These are phyloP conservation scores for Cebidichthys violaceus DNA, from an alignment of 2,113 vertebrate genomes.

Conservation along the genomic window DNA sequence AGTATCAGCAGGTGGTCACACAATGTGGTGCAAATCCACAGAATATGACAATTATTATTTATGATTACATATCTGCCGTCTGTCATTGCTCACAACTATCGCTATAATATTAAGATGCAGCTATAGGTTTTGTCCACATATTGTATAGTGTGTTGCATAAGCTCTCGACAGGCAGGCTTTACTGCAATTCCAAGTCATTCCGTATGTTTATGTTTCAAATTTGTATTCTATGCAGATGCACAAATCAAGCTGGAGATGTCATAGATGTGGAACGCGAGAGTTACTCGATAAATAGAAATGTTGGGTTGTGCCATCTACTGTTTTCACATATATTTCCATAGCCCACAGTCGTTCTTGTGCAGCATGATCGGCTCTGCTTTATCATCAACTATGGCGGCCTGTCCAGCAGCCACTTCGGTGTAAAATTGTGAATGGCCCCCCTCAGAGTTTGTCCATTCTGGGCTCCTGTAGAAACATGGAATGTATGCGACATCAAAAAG, in stretches of 20 bases:
- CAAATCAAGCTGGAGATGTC: not conserved
- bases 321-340: constrained; percentile 5
- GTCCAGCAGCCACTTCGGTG: not conserved
- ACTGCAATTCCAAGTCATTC: not conserved
- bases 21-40: constrained; percentile 34
- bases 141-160: not conserved
- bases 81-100: not conserved
- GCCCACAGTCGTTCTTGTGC: constrained; percentile 9
- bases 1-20: constrained; percentile 53
- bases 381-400: not conserved
- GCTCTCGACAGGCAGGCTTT: not conserved
- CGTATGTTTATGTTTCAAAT: not conserved
- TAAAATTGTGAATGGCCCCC: not conserved
- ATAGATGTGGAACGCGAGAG: not conserved
- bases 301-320: constrained; percentile 2
- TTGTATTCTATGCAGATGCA: not conserved
- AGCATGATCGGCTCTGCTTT: not conserved
- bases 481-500: not conserved
- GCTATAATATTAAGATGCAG: not conserved
- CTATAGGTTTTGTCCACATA: not conserved
- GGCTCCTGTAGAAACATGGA: not conserved
- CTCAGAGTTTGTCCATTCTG: not conserved
- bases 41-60: constrained; percentile 1
- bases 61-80: constrained; percentile 11
- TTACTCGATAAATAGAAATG: constrained; percentile 4